A percentile compares a stretch with the other conserved stretches of the same genome.
phyloP scores from a whole-genome alignment of 2,113 vertebrate species.

The Grantiella picta region DNA sequence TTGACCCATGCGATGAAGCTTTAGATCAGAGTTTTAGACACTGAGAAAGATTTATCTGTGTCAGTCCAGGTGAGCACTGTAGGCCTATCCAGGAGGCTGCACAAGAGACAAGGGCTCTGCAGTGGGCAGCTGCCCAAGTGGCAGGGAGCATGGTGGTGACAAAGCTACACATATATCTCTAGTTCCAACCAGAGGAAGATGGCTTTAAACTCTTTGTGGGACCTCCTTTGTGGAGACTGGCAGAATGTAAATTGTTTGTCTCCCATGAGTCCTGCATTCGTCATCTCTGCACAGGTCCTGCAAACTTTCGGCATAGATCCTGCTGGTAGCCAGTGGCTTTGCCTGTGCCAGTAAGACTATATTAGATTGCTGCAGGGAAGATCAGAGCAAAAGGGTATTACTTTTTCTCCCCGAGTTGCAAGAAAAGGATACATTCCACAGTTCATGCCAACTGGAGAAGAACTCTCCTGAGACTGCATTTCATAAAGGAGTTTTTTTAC shows the following conservation, averaged over 20 bases:
- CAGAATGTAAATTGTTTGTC: neutral
- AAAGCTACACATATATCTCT: neutral
- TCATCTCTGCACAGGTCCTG: neutral
- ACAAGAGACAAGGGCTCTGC: neutral
- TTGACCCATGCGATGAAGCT: neutral
- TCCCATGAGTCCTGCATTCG: neutral
- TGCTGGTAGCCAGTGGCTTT: neutral
- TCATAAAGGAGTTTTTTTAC: slow-evolving; percentile 14
- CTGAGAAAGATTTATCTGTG: neutral
- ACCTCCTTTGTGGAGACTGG: neutral
- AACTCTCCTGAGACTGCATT: neutral
- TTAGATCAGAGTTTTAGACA: neutral
- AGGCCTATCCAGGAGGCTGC: neutral
- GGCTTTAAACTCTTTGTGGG: neutral
- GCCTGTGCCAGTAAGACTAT: neutral
- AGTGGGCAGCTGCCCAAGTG: fast-evolving
- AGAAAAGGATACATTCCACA: neutral
- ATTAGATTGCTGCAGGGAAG: neutral
- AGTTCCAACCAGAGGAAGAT: neutral
- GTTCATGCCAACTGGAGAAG: neutral
- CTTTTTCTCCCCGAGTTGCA: neutral
- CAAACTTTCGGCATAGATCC: neutral
- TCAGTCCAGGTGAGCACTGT: neutral
- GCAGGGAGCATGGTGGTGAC: neutral
- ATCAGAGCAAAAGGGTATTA: neutral